Percentiles rank a stretch among this genome's conserved stretches.
Conservation (phyloP, 2,888 invertebrate genomes). For the Drosophila kanekoi region DNA sequence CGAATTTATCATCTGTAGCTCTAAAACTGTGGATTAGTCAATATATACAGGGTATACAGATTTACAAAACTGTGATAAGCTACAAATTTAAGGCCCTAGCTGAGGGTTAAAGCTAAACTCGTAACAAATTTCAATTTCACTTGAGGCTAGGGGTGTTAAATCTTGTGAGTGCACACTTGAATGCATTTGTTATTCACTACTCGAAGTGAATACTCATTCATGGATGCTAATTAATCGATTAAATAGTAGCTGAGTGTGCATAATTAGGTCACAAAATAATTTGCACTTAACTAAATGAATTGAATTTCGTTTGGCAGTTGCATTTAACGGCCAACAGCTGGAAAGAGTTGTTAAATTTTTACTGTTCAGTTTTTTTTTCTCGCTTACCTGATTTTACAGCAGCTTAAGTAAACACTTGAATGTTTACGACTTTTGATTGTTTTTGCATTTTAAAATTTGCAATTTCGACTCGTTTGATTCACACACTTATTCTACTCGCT, state of each 20-base stretch:
- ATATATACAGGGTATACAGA: neutral
- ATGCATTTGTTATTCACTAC: conserved; percentile 3
- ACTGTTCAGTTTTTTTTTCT: neutral
- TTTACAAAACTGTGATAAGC: neutral
- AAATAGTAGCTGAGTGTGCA: conserved; percentile 1
- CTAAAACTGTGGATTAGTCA: no score
- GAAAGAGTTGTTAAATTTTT: conserved; percentile 9
- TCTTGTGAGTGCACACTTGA: conserved; percentile 11
- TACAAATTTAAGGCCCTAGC: neutral
- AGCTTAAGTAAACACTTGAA: conserved; percentile 31
- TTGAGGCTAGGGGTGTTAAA: neutral
- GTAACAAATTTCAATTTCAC: conserved; percentile 8
- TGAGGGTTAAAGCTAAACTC: neutral
- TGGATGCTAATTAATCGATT: conserved; percentile 32
- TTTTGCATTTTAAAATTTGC: conserved; percentile 27
- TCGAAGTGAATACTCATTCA: conserved; percentile 17
- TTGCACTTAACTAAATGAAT: neutral
- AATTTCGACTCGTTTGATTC: conserved; percentile 2
- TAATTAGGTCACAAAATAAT: conserved; percentile 15
- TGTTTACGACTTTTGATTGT: conserved; percentile 35
- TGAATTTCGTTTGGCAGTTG: neutral
- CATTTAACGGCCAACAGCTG: conserved; percentile 10
- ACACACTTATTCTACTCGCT: neutral
- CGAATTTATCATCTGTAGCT: no score
- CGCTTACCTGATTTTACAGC: conserved; percentile 1